Conservation (phyloP, 2,113 vertebrate genomes). For the Eclectus roratus region DNA sequence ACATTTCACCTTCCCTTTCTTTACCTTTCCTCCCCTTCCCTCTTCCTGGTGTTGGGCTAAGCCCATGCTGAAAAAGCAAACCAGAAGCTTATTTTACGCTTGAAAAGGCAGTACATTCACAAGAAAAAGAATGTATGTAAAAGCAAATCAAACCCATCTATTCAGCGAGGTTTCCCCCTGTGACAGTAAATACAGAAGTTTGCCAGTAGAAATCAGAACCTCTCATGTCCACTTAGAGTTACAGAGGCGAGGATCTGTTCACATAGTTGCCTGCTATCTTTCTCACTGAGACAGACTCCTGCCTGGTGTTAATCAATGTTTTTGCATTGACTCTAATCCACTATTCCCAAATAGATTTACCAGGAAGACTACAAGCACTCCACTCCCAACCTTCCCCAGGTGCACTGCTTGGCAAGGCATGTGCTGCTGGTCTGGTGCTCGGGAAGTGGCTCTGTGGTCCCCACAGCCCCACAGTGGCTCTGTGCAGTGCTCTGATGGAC, state of each 20-base stretch:
- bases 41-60: neutral
- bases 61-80: neutral
- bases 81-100: neutral
- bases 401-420: rapidly evolving
- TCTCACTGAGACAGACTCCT: neutral
- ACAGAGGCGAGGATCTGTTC: neutral
- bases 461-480: neutral
- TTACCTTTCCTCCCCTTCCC: neutral
- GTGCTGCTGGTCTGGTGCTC: neutral
- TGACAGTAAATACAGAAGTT: neutral
- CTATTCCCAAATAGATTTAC: neutral
- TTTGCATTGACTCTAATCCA: neutral
- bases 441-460: neutral
- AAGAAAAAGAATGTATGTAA: neutral
- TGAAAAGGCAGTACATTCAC: neutral
- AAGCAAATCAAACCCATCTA: neutral
- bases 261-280: neutral
- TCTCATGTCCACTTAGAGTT: neutral
- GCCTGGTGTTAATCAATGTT: neutral
- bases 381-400: neutral
- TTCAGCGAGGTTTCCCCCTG: neutral
- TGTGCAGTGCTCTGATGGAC: neutral
- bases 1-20: neutral
- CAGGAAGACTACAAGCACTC: neutral
- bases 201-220: neutral